Base-by-base conservation (phyloP, 2,888 invertebrate genomes). In the Thymelicus sylvestris region DNA sequence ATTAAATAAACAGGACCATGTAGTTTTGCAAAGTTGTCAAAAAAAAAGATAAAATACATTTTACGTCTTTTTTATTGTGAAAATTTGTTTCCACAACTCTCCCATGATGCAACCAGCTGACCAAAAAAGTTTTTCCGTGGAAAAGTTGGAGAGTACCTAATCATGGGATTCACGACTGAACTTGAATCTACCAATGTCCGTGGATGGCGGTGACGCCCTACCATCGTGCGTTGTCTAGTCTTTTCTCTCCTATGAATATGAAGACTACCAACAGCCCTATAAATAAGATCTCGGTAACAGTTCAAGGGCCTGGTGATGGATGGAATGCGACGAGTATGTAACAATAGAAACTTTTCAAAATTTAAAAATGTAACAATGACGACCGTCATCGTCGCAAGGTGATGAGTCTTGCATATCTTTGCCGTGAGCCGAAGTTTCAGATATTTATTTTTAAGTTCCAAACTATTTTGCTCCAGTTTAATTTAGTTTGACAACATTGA, bases 1-100 rank as follows among this genome's bases (percentile, higher is more conserved):
- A 61, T 66, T 31, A 44, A 70, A 61, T 61, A 70, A 70, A 61
- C 60, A 48, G 39, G 19, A 66, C 31, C 38, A 64, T 31, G 47
- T 39, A 47, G 59, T 60, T 59, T 59, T 65, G 59, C 64, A 64
- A 69, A 48, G 48, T 60, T 41, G 39, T 60, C 15, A 39, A 60
- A 60, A 41, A 15, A 41, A 60, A 60, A 41, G 39, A 41, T 10
- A 7, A 6, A 0, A 41, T 10, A 41, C 8, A 0, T 15, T 60
- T 15, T 41, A 41, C 41, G 15, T 13, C 55, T 24, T 24, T 24
- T 55, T 10, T 24, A 52, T 55, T 7, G 44, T 10, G 10, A 44
- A 44, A 44, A 44, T 12, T 12, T 8, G 12, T 44, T 44, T 44
- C 12, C 44, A 31, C 31, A 44, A 44, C 44, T 10, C 44, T 31